Evolutionary conservation across 1,140 invertebrate species (phyloP).

Genomic region (Euura saliciscinereae): DNA sequence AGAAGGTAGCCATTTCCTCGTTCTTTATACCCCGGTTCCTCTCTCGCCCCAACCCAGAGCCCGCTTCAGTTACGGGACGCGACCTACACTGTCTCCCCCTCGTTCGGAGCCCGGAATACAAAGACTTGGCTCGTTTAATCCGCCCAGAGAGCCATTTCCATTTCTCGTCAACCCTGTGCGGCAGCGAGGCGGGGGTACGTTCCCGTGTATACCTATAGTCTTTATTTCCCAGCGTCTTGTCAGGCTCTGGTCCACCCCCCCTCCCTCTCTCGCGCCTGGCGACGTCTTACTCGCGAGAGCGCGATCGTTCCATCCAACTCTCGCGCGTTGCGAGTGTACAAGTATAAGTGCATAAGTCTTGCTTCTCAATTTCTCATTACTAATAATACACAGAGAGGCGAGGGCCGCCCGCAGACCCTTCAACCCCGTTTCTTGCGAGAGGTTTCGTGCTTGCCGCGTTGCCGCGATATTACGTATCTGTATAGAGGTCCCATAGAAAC

Average conservation of each 20-base stretch:
- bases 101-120: conserved; percentile 1
- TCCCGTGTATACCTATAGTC: not conserved
- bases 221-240: not conserved
- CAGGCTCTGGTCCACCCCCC: not conserved
- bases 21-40: not conserved
- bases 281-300: not conserved
- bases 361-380: too few relatives aligned
- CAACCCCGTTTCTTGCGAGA: too few relatives aligned
- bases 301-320: not conserved
- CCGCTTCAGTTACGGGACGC: not conserved
- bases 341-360: not conserved
- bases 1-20: not conserved
- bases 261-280: too few relatives aligned
- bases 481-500: not conserved
- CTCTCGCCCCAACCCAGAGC: not conserved
- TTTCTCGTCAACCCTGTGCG: conserved; percentile 2
- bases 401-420: too few relatives aligned
- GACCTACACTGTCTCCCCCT: conserved; percentile 4
- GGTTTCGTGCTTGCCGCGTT: not conserved
- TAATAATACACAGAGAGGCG: too few relatives aligned
- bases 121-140: conserved; percentile 5
- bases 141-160: not conserved
- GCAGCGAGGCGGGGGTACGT: not conserved
- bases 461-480: not conserved
- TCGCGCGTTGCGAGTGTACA: not conserved